Conservation (phyloP, 2,113 vertebrate species). For the Oryzias javanicus region DNA sequence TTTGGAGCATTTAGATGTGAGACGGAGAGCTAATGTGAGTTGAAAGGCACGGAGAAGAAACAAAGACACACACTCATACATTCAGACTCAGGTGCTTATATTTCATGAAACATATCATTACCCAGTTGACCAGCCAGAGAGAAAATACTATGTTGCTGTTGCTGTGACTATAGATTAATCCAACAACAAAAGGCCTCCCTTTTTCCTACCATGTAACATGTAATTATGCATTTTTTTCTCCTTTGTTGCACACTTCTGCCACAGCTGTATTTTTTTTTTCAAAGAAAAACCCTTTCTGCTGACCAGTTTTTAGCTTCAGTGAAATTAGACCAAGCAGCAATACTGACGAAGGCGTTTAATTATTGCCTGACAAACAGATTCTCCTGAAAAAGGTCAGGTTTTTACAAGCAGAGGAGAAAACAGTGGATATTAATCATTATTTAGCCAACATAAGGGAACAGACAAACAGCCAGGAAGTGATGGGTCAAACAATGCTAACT, state of each 20-base stretch:
- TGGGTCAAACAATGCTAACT: slow-evolving; percentile 7
- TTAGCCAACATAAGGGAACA: slow-evolving; percentile 5
- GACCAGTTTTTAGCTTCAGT: slow-evolving; percentile 2
- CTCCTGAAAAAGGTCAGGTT: background rate
- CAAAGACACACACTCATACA: slow-evolving; percentile 11
- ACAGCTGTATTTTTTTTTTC: slow-evolving; percentile 12
- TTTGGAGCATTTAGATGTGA: background rate
- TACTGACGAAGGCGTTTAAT: slow-evolving; percentile 2
- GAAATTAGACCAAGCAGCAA: slow-evolving; percentile 4
- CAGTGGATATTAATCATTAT: background rate
- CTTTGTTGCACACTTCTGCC: background rate
- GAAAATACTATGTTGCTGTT: slow-evolving; percentile 53
- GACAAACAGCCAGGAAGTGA: slow-evolving; percentile 10
- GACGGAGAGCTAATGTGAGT: slow-evolving; percentile 8
- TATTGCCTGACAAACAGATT: slow-evolving; percentile 5
- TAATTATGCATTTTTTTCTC: slow-evolving; percentile 26
- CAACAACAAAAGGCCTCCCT: slow-evolving; percentile 28
- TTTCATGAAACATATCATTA: slow-evolving; percentile 56
- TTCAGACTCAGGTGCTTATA: slow-evolving; percentile 49
- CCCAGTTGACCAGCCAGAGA: slow-evolving; percentile 60
- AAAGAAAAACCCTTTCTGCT: slow-evolving; percentile 10
- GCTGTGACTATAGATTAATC: slow-evolving; percentile 23
- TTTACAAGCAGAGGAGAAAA: too few relatives aligned
- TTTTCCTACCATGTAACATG: slow-evolving; percentile 19
- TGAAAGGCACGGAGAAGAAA: slow-evolving; percentile 22